A percentile compares a stretch with the other conserved stretches of the same genome.
These are phyloP conservation scores for Mellilla xanthometata DNA, from an alignment of 2,888 invertebrate species.

Conservation along the genomic window DNA sequence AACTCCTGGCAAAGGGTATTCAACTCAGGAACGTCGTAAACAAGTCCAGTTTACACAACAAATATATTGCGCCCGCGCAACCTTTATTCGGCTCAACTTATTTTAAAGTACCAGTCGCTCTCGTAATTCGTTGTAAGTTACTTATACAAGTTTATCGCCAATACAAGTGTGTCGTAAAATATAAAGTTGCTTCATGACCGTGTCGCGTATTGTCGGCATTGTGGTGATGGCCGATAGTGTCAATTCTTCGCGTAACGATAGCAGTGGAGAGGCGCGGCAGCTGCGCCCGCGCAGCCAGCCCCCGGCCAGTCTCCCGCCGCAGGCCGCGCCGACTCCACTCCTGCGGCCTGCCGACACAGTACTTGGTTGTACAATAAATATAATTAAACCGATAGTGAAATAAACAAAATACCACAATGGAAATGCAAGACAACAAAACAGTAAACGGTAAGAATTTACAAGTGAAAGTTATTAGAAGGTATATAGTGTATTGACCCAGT, in stretches of 20 bases:
- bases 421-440: slow-evolving; percentile 19
- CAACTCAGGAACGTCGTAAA: not conserved
- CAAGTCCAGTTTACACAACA: too few species aligned
- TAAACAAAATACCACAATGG: slow-evolving; percentile 10
- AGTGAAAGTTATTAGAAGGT: slow-evolving; percentile 21
- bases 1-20: slow-evolving; percentile 4
- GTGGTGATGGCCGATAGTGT: not conserved
- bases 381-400: slow-evolving; percentile 1
- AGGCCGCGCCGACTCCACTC: slow-evolving; percentile 14
- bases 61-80: too few species aligned
- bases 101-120: too few species aligned
- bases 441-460: slow-evolving; percentile 19
- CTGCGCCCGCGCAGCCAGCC: slow-evolving; percentile 5
- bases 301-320: slow-evolving; percentile 13
- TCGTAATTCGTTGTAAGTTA: too few species aligned
- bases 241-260: slow-evolving; percentile 14
- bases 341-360: slow-evolving; percentile 2
- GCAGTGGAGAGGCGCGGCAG: slow-evolving; percentile 12
- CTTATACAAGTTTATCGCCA: too few species aligned
- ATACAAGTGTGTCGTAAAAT: not conserved
- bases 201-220: slow-evolving; percentile 2
- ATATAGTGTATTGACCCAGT: slow-evolving; percentile 20
- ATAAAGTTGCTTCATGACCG: not conserved
- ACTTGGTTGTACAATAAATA: not conserved
- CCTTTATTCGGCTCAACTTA: too few species aligned